Evolutionary conservation across 2,113 vertebrate species (phyloP).

Genomic region (Thamnophis sirtalis): DNA sequence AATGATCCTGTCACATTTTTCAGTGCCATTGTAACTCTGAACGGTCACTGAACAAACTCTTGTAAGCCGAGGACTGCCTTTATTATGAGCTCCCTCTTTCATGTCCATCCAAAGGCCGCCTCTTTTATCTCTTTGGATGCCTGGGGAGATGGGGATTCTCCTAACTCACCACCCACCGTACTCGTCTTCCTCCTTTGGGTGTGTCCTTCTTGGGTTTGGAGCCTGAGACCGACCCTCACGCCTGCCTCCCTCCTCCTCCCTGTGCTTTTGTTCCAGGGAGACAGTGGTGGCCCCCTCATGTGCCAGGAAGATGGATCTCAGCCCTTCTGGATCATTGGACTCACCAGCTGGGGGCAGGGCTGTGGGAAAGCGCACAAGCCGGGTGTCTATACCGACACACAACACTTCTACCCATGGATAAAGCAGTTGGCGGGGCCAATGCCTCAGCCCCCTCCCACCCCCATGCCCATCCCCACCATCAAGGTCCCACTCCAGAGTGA

Average conservation of each 20-base stretch:
- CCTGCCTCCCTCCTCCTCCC: not conserved
- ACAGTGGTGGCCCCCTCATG: slow-evolving; percentile 78
- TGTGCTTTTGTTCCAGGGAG: slow-evolving; percentile 59
- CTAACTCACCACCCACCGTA: not conserved
- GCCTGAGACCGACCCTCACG: not conserved
- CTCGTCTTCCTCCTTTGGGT: not conserved
- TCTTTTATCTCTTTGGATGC: too few species aligned
- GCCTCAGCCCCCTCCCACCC: not conserved
- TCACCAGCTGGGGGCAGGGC: slow-evolving; percentile 72
- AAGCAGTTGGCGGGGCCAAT: not conserved
- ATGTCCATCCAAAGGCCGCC: not conserved
- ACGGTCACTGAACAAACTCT: too few species aligned
- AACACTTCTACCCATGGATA: slow-evolving; percentile 60
- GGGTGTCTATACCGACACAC: slow-evolving; percentile 68
- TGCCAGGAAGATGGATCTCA: slow-evolving; percentile 63
- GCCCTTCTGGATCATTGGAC: slow-evolving; percentile 67
- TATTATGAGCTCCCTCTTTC: not conserved
- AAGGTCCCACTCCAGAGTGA: too few species aligned
- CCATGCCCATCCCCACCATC: not conserved
- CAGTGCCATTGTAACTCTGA: too few species aligned
- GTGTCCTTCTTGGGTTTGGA: not conserved
- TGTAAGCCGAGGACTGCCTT: too few species aligned
- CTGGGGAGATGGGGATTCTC: not conserved
- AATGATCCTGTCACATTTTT: too few species aligned
- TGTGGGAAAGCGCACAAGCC: slow-evolving; percentile 68